These are phyloP conservation scores for Galleria mellonella DNA, from an alignment of 1,140 invertebrate genomes.

Conservation along the genomic window DNA sequence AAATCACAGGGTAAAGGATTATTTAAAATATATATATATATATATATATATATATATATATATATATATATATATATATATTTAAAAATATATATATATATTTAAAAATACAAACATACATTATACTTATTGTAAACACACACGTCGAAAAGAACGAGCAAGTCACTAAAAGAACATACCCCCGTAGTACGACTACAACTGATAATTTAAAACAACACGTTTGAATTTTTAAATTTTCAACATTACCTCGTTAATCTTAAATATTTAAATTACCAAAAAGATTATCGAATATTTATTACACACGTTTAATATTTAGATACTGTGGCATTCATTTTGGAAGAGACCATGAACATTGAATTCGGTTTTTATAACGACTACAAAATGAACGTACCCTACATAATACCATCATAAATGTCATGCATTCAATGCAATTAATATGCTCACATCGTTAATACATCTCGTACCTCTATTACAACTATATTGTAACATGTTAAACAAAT, in stretches of 20 bases:
- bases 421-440: constrained; percentile 33
- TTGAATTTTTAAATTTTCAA: background rate
- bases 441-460: constrained; percentile 11
- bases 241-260: constrained; percentile 9
- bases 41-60: too few species aligned
- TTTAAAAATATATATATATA: too few species aligned
- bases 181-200: too few species aligned
- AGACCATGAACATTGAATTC: constrained; percentile 55
- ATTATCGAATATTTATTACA: constrained; percentile 32
- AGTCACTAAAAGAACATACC: too few species aligned
- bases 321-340: constrained; percentile 56
- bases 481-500: constrained; percentile 51
- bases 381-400: constrained; percentile 24
- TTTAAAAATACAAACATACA: too few species aligned
- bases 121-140: too few species aligned
- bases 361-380: constrained; percentile 47
- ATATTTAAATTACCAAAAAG: constrained; percentile 26
- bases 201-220: too few species aligned
- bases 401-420: constrained; percentile 29
- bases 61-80: too few species aligned
- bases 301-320: constrained; percentile 35
- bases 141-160: too few species aligned
- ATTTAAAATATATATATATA: too few species aligned
- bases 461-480: constrained; percentile 33
- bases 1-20: constrained; percentile 30